Percentiles rank a stretch among this genome's conserved stretches.
These are phyloP conservation scores for Eriocheir sinensis DNA, from an alignment of 1,140 invertebrate genomes.

Conservation along the genomic window DNA sequence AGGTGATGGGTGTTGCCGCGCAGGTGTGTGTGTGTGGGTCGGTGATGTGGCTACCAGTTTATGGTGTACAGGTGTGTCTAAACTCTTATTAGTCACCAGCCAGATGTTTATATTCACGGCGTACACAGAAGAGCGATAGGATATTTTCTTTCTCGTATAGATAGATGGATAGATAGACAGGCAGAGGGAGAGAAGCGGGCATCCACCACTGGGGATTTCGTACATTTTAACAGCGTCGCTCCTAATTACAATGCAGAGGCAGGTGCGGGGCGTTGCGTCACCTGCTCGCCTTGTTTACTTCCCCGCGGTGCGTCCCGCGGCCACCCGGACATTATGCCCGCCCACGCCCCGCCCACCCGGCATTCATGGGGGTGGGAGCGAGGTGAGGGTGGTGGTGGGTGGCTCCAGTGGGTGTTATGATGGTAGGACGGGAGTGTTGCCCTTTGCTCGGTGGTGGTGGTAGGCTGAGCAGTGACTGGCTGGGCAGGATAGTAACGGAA, in stretches of 20 bases:
- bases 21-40: too few relatives aligned
- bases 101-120: too few relatives aligned
- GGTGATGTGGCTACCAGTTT: too few relatives aligned
- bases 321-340: neutral
- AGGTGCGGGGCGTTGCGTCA: neutral
- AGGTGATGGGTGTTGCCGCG: too few relatives aligned
- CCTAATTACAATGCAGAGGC: neutral
- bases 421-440: neutral
- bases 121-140: neutral
- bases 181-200: conserved; percentile 44
- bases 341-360: neutral
- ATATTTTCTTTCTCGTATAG: too few relatives aligned
- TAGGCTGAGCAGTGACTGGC: neutral
- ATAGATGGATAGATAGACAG: too few relatives aligned
- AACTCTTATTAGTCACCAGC: too few relatives aligned
- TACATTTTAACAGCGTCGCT: too few relatives aligned
- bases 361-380: neutral
- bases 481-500: too few relatives aligned
- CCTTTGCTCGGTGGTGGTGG: neutral
- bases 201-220: too few relatives aligned
- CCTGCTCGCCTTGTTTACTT: neutral
- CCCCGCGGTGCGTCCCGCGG: neutral
- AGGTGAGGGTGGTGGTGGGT: neutral
- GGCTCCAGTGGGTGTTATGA: neutral
- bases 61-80: too few relatives aligned